phyloP scores from a whole-genome alignment of 2,797 vertebrate species.

The Neosilurus mollespiculum region DNA sequence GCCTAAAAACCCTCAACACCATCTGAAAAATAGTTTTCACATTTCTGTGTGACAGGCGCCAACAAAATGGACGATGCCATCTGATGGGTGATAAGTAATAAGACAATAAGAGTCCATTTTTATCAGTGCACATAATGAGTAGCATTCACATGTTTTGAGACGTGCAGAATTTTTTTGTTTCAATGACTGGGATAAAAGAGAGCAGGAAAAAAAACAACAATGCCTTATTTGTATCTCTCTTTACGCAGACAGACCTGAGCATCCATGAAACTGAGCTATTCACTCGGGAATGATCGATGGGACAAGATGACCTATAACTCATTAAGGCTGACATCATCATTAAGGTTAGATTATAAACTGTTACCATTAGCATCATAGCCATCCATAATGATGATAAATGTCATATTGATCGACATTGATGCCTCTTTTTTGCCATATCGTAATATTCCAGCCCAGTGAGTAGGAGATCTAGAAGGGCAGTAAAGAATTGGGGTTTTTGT shows the following conservation, averaged over 20 bases:
- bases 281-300: constrained; percentile 40
- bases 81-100: constrained; percentile 65
- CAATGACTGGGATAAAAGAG: constrained; percentile 10
- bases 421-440: constrained; percentile 39
- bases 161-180: constrained; percentile 50
- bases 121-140: constrained; percentile 71
- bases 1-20: no score
- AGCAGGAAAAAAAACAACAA: constrained; percentile 52
- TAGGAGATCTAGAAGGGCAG: constrained; percentile 29
- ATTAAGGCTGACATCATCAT: constrained; percentile 72
- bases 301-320: constrained; percentile 49
- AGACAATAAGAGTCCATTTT: constrained; percentile 67
- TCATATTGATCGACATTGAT: constrained; percentile 64
- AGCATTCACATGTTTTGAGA: constrained; percentile 64
- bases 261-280: constrained; percentile 24
- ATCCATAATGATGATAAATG: constrained; percentile 69
- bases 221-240: constrained; percentile 27
- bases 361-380: constrained; percentile 65
- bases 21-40: constrained; percentile 46
- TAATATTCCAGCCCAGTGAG: constrained; percentile 24
- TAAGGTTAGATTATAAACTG: constrained; percentile 72
- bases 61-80: constrained; percentile 60
- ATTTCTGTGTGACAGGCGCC: constrained; percentile 44
- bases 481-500: constrained; percentile 14
- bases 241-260: constrained; percentile 14